phyloP scores from a whole-genome alignment of 2,113 vertebrate genomes.

The Aplodontia rufa region DNA sequence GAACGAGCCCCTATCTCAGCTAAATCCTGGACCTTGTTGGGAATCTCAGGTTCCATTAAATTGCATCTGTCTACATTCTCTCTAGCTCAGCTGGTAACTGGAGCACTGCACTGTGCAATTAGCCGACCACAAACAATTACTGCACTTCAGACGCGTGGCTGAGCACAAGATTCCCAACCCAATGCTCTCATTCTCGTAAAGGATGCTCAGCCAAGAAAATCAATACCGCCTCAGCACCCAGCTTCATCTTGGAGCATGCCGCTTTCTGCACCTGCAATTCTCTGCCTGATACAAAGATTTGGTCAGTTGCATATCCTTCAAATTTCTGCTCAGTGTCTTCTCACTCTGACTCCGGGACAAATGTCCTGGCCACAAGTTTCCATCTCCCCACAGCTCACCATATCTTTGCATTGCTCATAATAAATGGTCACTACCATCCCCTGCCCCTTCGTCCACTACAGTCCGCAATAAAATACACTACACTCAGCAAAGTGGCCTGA shows the following conservation, averaged over 20 bases:
- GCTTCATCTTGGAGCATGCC: fast-evolving
- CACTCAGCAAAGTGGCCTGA: too few relatives aligned
- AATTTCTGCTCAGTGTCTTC: fast-evolving
- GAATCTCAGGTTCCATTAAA: background rate
- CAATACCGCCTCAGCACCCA: fast-evolving
- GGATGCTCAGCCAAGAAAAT: fast-evolving
- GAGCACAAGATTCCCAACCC: background rate
- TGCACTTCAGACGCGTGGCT: fast-evolving
- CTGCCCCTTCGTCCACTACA: fast-evolving
- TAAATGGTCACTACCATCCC: fast-evolving
- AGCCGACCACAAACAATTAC: background rate
- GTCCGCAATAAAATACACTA: background rate
- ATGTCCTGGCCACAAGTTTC: fast-evolving
- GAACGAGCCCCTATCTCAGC: fast-evolving
- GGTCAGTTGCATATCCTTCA: too few relatives aligned
- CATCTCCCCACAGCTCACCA: fast-evolving
- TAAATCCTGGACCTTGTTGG: too few relatives aligned
- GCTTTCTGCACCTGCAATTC: background rate
- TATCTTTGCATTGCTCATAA: fast-evolving
- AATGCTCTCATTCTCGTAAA: fast-evolving
- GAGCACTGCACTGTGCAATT: fast-evolving
- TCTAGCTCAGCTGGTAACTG: fast-evolving
- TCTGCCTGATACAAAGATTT: too few relatives aligned
- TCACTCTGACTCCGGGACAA: background rate
- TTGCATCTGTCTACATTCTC: too few relatives aligned